Evolutionary conservation across 2,797 vertebrate species (phyloP), one percentile per base, ranked within the genome.

Genomic region (Syngnathus rostellatus): DNA sequence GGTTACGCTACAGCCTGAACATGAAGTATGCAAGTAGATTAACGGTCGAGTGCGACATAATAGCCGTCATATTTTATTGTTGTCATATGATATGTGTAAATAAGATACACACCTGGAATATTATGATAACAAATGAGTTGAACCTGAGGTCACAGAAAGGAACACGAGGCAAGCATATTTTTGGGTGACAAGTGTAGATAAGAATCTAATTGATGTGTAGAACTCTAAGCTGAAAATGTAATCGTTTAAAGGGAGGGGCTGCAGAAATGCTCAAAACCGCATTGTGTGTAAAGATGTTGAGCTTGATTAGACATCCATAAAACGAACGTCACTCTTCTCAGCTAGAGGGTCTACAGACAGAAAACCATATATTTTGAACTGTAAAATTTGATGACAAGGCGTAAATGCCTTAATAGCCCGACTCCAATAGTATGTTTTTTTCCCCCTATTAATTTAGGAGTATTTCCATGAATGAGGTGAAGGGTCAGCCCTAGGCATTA

Each of bases 11-110:
- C 12, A 55, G 54, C 54, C 12, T 31, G 25, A 3, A 12, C 25
- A 61, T 40, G 57, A 60, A 60, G 3, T 61, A 41, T 61, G 17
- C 59, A 21, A 8, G 39, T 43, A 21, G 10, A n/a, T 62, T 43
- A 14, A 12, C 8, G 40, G 40, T 23, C n/a, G 10, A n/a, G 38
- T n/a, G 12, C 19, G 48, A n/a, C 17, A 50, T 50, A 50, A 23
- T 23, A 9, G 3, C 8, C 23, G 54, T 55, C n/a, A 43, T 41
- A 25, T 63, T 25, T 72, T 41, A 58, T 53, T 64, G 38, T 38
- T 45, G 71, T 64, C 54, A 81, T 80, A 38, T 65, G 72, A 81
- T 81, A 69, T 51, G 57, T 68, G 66, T 23, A 69, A 72, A 80
- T 71, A 77, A 69, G 40, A 46, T 51, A 6, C 62, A 62, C 66